A percentile compares a stretch with the other conserved stretches of the same genome.
Conservation (phyloP, 1,140 invertebrate species). For the Drosophila tsacasi region DNA sequence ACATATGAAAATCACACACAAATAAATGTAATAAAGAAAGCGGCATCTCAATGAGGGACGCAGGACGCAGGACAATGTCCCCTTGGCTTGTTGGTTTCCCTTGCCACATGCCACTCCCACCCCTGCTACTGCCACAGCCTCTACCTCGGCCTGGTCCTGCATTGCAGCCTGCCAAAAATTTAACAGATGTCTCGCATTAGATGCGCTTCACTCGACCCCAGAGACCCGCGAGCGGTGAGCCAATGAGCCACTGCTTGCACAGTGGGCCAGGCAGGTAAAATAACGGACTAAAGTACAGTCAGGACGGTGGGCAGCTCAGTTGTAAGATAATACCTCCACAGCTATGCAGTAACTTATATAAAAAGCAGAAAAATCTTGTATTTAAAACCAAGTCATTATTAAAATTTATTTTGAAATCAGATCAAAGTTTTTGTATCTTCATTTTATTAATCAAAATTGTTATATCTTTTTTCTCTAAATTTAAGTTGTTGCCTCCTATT, state of each 20-base stretch:
- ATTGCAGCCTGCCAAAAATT: slow-evolving; percentile 67
- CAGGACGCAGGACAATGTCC: slow-evolving; percentile 12
- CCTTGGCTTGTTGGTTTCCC: slow-evolving; percentile 51
- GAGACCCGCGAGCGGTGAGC: slow-evolving; percentile 57
- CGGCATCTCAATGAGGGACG: slow-evolving; percentile 58
- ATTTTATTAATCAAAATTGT: no score
- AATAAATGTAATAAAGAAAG: no score
- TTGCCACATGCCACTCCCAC: slow-evolving; percentile 12
- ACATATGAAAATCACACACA: no score
- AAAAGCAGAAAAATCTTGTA: no score
- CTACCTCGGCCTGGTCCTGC: slow-evolving; percentile 13
- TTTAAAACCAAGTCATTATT: not conserved
- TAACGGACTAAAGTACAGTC: not conserved
- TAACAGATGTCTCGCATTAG: slow-evolving; percentile 83
- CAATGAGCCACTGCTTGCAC: slow-evolving; percentile 30
- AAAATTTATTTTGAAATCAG: no score
- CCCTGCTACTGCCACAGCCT: not conserved
- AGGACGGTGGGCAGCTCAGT: not conserved
- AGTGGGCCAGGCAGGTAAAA: not conserved
- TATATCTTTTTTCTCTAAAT: no score
- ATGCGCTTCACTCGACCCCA: slow-evolving; percentile 75
- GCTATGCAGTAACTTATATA: no score
- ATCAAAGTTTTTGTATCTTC: no score
- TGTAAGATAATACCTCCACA: not conserved
- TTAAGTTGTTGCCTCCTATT: no score